Evolutionary conservation across 2,888 invertebrate species (phyloP).

Genomic region (Pollenia griseotomentosa): DNA sequence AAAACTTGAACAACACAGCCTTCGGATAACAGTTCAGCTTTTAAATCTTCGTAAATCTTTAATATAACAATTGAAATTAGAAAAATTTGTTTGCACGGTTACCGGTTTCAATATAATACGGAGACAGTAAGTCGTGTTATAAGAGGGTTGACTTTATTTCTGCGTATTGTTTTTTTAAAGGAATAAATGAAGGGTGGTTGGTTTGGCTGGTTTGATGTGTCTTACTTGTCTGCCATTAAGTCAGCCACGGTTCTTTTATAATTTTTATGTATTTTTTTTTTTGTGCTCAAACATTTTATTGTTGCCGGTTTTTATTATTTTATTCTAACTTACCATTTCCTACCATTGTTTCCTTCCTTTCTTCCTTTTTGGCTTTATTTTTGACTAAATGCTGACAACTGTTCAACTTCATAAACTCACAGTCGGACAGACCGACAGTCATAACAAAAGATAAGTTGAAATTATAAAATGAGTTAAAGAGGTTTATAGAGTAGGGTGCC

Average conservation of each 20-base stretch:
- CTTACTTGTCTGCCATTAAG: slow-evolving; percentile 57
- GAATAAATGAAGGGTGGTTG: slow-evolving; percentile 44
- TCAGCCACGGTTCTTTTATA: slow-evolving; percentile 63
- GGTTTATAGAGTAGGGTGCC: slow-evolving; percentile 63
- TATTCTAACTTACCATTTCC: slow-evolving; percentile 66
- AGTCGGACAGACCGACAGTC: slow-evolving; percentile 42
- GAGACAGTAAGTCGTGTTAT: too few species aligned
- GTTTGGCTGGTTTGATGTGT: slow-evolving; percentile 33
- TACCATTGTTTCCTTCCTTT: slow-evolving; percentile 64
- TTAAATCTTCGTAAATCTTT: too few species aligned
- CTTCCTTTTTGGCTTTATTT: slow-evolving; percentile 34
- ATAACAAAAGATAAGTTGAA: slow-evolving; percentile 66
- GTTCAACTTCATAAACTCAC: slow-evolving; percentile 59
- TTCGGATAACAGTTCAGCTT: too few species aligned
- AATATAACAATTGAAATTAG: too few species aligned
- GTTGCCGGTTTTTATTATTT: slow-evolving; percentile 64
- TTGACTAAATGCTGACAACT: slow-evolving; percentile 70
- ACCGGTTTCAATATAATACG: too few species aligned
- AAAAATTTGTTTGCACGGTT: too few species aligned
- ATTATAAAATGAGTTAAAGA: slow-evolving; percentile 64
- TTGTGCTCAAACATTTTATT: slow-evolving; percentile 65
- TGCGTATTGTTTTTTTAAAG: neutral
- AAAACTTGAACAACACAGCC: too few species aligned
- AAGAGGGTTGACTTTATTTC: too few species aligned
- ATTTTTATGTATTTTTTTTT: slow-evolving; percentile 35